These are phyloP conservation scores for Noctua janthina DNA, from an alignment of 2,888 invertebrate species.

Conservation along the genomic window DNA sequence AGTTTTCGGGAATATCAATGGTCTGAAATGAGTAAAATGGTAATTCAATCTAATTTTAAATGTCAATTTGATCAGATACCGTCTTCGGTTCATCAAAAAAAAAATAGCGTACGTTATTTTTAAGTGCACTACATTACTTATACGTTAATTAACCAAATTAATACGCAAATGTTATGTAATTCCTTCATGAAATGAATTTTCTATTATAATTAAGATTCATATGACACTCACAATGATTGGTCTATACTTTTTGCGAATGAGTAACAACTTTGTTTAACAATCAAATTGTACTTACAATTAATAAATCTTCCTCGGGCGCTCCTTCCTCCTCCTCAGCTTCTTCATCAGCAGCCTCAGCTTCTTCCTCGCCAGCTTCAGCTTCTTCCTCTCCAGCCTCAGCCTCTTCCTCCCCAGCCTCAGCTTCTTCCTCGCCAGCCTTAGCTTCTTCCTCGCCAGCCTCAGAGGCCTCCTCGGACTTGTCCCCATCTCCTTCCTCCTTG, in stretches of 20 bases:
- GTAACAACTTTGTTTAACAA: not conserved
- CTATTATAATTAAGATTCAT: not conserved
- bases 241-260: not conserved
- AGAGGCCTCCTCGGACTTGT: slow-evolving; percentile 72
- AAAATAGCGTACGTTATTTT: not conserved
- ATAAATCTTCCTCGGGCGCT: slow-evolving; percentile 92
- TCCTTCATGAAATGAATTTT: not conserved
- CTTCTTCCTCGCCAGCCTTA: slow-evolving; percentile 61
- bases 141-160: not conserved
- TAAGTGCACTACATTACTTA: not conserved
- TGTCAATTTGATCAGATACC: not conserved
- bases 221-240: not conserved
- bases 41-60: not conserved
- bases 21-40: slow-evolving; percentile 86
- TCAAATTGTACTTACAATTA: slow-evolving; percentile 86
- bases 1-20: slow-evolving; percentile 93
- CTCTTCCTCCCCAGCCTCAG: slow-evolving; percentile 69
- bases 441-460: slow-evolving; percentile 74
- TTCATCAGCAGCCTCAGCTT: slow-evolving; percentile 67
- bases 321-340: slow-evolving; percentile 74
- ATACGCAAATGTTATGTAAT: not conserved
- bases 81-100: not conserved
- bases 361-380: slow-evolving; percentile 68
- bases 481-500: slow-evolving; percentile 67
- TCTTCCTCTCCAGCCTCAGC: slow-evolving; percentile 71